phyloP scores from a whole-genome alignment of 2,113 vertebrate genomes.

The Vanacampus margaritifer region DNA sequence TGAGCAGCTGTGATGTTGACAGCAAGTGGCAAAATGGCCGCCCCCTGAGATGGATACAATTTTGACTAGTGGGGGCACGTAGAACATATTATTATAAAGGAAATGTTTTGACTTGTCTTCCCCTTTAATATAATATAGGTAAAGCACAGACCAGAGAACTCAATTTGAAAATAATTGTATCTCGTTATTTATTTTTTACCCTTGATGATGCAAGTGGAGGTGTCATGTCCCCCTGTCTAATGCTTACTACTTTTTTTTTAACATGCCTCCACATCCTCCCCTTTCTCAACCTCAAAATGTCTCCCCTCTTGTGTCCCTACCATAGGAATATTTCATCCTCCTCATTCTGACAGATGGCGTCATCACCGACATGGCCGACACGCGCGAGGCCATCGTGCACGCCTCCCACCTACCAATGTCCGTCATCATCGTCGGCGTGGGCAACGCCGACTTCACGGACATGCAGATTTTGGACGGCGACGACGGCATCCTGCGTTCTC shows the following conservation, averaged over 20 bases:
- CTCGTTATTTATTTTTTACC: too few species aligned
- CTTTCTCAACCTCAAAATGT: background rate
- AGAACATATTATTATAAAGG: too few species aligned
- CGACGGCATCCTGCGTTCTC: slow-evolving; percentile 91
- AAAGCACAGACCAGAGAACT: too few species aligned
- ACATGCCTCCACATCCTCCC: background rate
- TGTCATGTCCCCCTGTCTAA: too few species aligned
- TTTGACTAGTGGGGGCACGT: too few species aligned
- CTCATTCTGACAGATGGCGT: slow-evolving; percentile 96
- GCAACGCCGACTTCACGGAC: slow-evolving; percentile 95
- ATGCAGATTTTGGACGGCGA: slow-evolving; percentile 98
- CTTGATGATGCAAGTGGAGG: too few species aligned
- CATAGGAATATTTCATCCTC: slow-evolving; percentile 97
- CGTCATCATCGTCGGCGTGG: slow-evolving; percentile 95
- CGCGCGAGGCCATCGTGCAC: slow-evolving; percentile 93
- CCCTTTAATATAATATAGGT: too few species aligned
- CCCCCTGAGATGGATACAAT: too few species aligned
- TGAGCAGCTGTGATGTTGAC: too few species aligned
- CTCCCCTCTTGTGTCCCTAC: slow-evolving; percentile 5
- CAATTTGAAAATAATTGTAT: too few species aligned
- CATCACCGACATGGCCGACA: slow-evolving; percentile 98
- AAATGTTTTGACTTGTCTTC: too few species aligned
- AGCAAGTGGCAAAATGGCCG: too few species aligned
- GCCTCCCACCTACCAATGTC: slow-evolving; percentile 98
- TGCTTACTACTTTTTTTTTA: background rate